These are phyloP conservation scores for Carlito syrichta DNA, from an alignment of 2,113 vertebrate genomes.

Conservation along the genomic window DNA sequence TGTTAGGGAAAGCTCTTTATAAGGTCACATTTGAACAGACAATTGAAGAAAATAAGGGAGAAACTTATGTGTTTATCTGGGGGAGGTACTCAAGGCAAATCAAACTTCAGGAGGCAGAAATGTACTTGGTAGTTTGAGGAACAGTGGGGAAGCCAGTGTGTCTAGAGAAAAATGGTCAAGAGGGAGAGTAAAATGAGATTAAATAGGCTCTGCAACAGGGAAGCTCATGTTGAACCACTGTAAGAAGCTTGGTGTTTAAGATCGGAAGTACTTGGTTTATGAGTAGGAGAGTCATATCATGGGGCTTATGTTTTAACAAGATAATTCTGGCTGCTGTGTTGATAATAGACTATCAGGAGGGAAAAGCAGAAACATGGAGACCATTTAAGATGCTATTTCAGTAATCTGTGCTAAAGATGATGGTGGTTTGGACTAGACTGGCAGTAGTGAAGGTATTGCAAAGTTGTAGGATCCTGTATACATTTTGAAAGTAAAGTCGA, in stretches of 20 bases:
- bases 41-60: not conserved
- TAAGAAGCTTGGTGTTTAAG: not conserved
- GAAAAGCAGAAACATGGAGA: not conserved
- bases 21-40: not conserved
- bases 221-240: not conserved
- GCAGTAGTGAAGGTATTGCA: not conserved
- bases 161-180: not conserved
- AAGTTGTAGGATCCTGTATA: not conserved
- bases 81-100: not conserved
- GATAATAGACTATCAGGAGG: not conserved
- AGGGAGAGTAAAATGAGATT: not conserved
- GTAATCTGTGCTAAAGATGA: not conserved
- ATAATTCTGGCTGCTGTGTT: not conserved
- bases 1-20: not conserved
- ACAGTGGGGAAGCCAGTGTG: not conserved
- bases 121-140: not conserved
- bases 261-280: not conserved
- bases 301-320: not conserved
- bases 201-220: not conserved
- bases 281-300: not conserved
- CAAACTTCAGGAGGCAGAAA: not conserved
- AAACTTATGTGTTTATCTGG: not conserved
- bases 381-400: not conserved
- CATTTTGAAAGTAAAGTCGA: not conserved
- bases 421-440: not conserved